phyloP scores from a whole-genome alignment of 2,888 invertebrate species.

The Catocala sponsa region DNA sequence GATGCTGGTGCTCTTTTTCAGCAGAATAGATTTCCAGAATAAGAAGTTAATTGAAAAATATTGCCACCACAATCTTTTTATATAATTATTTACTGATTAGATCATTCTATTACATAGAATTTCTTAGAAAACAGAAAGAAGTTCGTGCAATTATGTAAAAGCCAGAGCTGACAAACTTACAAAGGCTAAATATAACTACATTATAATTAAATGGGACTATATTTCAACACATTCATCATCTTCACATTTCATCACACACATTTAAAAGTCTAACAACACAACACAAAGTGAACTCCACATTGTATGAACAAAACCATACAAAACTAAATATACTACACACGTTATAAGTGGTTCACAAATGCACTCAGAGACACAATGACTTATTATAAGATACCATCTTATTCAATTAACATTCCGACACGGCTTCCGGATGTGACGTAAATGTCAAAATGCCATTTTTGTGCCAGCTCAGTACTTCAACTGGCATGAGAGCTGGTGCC shows the following conservation, averaged over 20 bases:
- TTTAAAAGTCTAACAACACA: constrained; percentile 12
- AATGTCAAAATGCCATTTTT: constrained; percentile 78
- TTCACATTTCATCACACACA: constrained; percentile 7
- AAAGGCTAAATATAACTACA: too few species aligned
- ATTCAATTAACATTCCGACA: constrained; percentile 82
- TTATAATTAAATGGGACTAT: not conserved
- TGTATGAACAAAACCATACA: constrained; percentile 14
- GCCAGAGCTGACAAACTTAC: too few species aligned
- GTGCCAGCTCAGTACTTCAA: constrained; percentile 41
- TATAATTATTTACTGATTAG: too few species aligned
- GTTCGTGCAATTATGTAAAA: too few species aligned
- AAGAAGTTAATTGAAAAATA: too few species aligned
- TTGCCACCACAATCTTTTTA: too few species aligned
- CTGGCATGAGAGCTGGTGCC: constrained; percentile 17
- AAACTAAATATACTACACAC: constrained; percentile 11
- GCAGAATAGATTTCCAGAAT: too few species aligned
- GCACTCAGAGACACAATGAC: constrained; percentile 72
- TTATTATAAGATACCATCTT: constrained; percentile 82
- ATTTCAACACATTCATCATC: not conserved
- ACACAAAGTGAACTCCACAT: constrained; percentile 6
- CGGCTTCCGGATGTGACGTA: constrained; percentile 71
- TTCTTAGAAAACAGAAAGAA: too few species aligned
- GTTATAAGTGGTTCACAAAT: constrained; percentile 14
- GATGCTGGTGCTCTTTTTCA: too few species aligned
- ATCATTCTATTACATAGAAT: too few species aligned